Percentiles rank a stretch among this genome's conserved stretches.
Evolutionary conservation across 2,113 vertebrate species (phyloP).

Genomic region (Gallinago paraguaiae): DNA sequence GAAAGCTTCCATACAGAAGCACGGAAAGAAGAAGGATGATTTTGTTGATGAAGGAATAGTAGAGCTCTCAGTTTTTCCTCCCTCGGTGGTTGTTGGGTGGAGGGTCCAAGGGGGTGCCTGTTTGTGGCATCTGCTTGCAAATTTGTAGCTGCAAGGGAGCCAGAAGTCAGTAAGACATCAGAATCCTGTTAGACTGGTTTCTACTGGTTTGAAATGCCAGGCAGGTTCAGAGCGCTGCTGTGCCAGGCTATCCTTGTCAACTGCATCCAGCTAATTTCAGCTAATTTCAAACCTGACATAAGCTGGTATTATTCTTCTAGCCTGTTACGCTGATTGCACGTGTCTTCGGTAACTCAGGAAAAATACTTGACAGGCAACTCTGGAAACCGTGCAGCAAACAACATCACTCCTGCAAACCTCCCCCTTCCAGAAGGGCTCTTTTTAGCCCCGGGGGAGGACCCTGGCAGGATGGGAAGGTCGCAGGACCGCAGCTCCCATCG

Average conservation of each 20-base stretch:
- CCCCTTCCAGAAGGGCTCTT: not conserved
- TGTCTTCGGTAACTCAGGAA: not conserved
- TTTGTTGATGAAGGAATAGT: not conserved
- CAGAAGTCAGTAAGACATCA: not conserved
- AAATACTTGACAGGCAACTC: not conserved
- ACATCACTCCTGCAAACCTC: not conserved
- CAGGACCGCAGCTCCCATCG: not conserved
- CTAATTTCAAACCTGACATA: constrained; percentile 9
- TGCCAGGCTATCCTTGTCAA: not conserved
- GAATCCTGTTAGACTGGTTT: not conserved
- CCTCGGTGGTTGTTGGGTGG: not conserved
- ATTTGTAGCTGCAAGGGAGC: not conserved
- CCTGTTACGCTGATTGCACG: not conserved
- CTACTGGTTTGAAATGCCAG: not conserved
- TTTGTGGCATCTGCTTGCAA: not conserved
- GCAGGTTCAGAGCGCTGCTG: not conserved
- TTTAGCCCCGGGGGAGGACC: not conserved
- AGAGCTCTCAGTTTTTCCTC: not conserved
- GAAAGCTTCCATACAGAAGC: not conserved
- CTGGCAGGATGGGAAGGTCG: not conserved
- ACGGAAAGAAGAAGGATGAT: not conserved
- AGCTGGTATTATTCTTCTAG: constrained; percentile 7
- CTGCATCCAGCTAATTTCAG: constrained; percentile 1
- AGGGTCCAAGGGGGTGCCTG: not conserved
- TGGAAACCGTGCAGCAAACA: not conserved